Evolutionary conservation across 2,888 invertebrate genomes (phyloP).

Genomic region (Acrobasis repandana): DNA sequence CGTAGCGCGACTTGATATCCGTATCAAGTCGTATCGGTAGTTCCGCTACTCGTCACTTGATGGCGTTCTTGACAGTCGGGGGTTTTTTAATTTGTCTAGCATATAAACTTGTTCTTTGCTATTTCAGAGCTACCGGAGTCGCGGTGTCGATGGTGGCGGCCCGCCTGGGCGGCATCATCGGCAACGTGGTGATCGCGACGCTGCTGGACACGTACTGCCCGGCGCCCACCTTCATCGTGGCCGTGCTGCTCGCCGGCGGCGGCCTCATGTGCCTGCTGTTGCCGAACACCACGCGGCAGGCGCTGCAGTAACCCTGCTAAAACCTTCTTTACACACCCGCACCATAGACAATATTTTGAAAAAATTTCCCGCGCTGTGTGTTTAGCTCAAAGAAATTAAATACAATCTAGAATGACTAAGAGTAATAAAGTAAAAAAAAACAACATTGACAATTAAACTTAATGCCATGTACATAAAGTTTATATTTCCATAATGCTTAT

Average conservation of each 20-base stretch:
- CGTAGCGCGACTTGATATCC: too few species aligned
- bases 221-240: conserved; percentile 95
- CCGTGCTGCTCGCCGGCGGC: conserved; percentile 91
- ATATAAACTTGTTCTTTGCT: too few species aligned
- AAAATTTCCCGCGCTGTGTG: not conserved
- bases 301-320: conserved; percentile 72
- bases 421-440: too few species aligned
- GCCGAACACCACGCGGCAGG: conserved; percentile 94
- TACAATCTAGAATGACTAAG: too few species aligned
- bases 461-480: too few species aligned
- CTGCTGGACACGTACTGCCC: conserved; percentile 94
- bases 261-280: conserved; percentile 93
- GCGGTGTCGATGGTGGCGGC: conserved; percentile 96
- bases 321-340: not conserved
- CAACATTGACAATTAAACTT: too few species aligned
- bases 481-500: too few species aligned
- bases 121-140: conserved; percentile 91
- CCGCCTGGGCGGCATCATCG: conserved; percentile 93
- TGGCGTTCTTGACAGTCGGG: too few species aligned
- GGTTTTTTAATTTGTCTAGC: too few species aligned
- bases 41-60: too few species aligned
- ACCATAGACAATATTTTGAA: conserved; percentile 3
- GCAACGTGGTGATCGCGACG: conserved; percentile 94
- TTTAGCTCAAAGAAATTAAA: too few species aligned
- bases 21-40: too few species aligned